A percentile compares a stretch with the other conserved stretches of the same genome.
These are phyloP conservation scores for Mallateleia sp. DNA, from an alignment of 2,888 invertebrate genomes.

Conservation along the genomic window DNA sequence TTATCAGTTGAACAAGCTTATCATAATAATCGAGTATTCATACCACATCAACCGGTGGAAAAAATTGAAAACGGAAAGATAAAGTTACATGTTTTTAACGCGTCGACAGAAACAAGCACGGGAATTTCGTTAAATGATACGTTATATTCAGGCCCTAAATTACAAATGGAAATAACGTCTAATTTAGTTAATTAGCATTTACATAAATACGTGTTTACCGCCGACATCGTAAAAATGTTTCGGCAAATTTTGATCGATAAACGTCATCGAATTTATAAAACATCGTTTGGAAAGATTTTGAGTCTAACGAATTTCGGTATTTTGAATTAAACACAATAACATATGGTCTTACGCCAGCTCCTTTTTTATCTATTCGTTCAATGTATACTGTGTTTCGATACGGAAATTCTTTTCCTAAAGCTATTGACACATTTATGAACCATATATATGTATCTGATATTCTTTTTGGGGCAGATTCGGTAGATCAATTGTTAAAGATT, in stretches of 20 bases:
- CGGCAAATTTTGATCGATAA: background rate
- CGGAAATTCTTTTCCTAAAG: background rate
- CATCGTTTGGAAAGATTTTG: background rate
- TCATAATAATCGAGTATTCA: background rate
- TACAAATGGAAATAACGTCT: background rate
- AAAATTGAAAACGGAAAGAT: background rate
- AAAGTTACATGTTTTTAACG: background rate
- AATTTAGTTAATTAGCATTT: background rate
- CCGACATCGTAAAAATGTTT: background rate
- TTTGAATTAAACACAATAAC: slow-evolving; percentile 13
- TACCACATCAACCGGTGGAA: background rate
- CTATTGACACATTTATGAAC: background rate
- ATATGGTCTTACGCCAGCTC: background rate
- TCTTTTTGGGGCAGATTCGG: background rate
- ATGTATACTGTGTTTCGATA: background rate
- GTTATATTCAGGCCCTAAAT: background rate
- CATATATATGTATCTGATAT: slow-evolving; percentile 8
- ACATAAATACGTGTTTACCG: background rate
- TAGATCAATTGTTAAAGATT: background rate
- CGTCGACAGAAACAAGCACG: background rate
- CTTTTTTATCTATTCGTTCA: background rate
- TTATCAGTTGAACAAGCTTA: background rate
- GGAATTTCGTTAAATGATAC: background rate
- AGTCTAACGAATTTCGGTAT: background rate
- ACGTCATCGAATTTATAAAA: background rate